Evolutionary conservation across 2,888 invertebrate species (phyloP), one percentile per base, ranked within the genome.

Genomic region (Andrena trimmerana): DNA sequence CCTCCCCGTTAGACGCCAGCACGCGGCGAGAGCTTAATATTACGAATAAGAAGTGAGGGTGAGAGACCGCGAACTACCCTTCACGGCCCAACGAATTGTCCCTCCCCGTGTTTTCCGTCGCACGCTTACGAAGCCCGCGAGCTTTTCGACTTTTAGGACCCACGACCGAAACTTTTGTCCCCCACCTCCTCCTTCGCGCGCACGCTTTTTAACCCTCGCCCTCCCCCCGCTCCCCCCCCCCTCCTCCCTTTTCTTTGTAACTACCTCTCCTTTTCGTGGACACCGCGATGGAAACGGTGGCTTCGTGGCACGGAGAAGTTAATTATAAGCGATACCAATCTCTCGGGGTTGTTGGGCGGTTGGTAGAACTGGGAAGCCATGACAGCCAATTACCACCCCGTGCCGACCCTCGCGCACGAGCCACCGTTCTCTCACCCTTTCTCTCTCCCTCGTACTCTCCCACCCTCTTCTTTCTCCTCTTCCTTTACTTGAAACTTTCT

Each of bases 301-400:
- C 92, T 92, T 93, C 94, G 93, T 94, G 94, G 93, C 92, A 94
- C 93, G 93, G 94, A 94, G 94, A 94, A 94, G 94, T 94, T 94
- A 94, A 94, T 94, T 94, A 94, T 94, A 94, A 94, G 93, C 94
- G 94, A 94, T 94, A 94, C 94, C 93, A 94, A 94, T 94, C 94
- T 94, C 93, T 92, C 91, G 93, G 93, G 93, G 93, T 93, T 93
- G 92, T 92, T 93, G 93, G 93, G 92, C 81, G 88, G 92, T 90
- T 90, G 90, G 93, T 91, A 92, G 92, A 89, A 91, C 90, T 93
- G 93, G 92, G 92, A 93, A 93, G 93, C 93, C 93, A 94, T 93
- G 94, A 94, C 94, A 94, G 94, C 94, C 94, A 94, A 94, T 94
- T 94, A 94, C 94, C 94, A 94, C 93, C 92, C 93, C 90, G 92